A percentile compares a stretch with the other conserved stretches of the same genome.
These are phyloP conservation scores for Pempheris klunzingeri DNA, from an alignment of 2,797 vertebrate species.

Conservation along the genomic window DNA sequence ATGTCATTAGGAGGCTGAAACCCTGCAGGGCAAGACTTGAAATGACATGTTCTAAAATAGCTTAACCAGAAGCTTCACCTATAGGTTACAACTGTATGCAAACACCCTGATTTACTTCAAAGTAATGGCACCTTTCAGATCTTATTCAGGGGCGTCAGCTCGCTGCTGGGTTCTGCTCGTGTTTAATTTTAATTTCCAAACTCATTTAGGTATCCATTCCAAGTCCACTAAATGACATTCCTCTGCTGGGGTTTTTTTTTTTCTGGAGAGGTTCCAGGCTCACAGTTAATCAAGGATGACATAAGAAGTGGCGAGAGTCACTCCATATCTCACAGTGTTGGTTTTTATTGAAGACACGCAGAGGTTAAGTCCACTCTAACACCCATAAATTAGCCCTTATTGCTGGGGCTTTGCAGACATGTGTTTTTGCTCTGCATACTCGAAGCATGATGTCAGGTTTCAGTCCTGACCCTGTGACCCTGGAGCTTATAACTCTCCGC, in stretches of 20 bases:
- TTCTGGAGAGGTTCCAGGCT: conserved; percentile 39
- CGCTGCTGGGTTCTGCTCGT: background rate
- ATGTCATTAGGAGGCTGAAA: conserved; percentile 75
- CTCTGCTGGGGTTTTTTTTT: conserved; percentile 1
- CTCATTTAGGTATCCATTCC: background rate
- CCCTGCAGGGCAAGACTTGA: conserved; percentile 61
- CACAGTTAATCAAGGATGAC: conserved; percentile 48
- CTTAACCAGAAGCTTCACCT: conserved; percentile 33
- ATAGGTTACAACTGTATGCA: conserved; percentile 19
- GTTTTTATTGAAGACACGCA: conserved; percentile 56
- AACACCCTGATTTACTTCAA: conserved; percentile 41
- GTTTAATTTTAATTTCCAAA: conserved; percentile 19
- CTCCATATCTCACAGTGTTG: conserved; percentile 47
- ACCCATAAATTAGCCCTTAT: conserved; percentile 64
- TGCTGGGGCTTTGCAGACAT: conserved; percentile 52
- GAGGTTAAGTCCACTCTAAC: conserved; percentile 69
- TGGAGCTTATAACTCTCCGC: conserved; percentile 59
- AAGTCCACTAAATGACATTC: conserved; percentile 28
- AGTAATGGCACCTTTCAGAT: conserved; percentile 26
- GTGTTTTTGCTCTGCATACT: conserved; percentile 72
- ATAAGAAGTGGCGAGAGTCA: conserved; percentile 38
- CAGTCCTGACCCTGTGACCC: conserved; percentile 72
- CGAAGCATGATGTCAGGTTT: conserved; percentile 77
- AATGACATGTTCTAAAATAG: conserved; percentile 72
- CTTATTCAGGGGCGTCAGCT: conserved; percentile 21